Percentiles rank a stretch among this genome's conserved stretches.
Conservation (phyloP, 2,797 vertebrate genomes). For the Gymnocypris eckloni region DNA sequence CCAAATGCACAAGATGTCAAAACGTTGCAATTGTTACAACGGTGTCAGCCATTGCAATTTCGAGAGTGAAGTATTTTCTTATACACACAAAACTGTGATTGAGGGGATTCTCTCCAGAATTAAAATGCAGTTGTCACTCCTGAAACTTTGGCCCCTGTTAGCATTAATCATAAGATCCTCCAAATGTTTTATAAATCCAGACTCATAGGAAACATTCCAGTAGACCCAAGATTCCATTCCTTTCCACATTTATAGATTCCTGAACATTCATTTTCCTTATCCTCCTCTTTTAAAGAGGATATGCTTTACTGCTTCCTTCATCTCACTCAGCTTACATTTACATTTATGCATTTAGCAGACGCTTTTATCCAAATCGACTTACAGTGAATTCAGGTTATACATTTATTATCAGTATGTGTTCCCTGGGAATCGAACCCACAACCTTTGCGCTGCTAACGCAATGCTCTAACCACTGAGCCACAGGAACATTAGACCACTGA, state of each 20-base stretch:
- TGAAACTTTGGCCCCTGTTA: background rate
- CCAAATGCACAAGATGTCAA: no score
- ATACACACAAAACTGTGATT: background rate
- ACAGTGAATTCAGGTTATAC: no score
- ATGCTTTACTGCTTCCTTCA: background rate
- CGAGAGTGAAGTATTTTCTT: background rate
- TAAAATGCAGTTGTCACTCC: background rate
- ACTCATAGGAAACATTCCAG: background rate
- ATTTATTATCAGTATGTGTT: no score
- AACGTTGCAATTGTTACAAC: no score
- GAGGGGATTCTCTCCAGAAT: background rate
- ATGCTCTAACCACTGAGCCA: no score
- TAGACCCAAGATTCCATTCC: background rate
- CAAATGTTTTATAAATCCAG: background rate
- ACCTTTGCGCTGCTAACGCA: no score
- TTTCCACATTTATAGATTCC: constrained; percentile 4
- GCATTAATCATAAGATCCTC: background rate
- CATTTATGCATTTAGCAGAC: no score
- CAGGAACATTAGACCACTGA: background rate
- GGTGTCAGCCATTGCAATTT: background rate
- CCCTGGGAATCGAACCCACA: no score
- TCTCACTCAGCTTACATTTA: background rate
- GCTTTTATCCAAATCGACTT: no score
- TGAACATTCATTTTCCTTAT: background rate
- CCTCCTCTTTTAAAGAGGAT: background rate